Conservation (phyloP, 2,113 vertebrate genomes). For the Nothobranchius furzeri region DNA sequence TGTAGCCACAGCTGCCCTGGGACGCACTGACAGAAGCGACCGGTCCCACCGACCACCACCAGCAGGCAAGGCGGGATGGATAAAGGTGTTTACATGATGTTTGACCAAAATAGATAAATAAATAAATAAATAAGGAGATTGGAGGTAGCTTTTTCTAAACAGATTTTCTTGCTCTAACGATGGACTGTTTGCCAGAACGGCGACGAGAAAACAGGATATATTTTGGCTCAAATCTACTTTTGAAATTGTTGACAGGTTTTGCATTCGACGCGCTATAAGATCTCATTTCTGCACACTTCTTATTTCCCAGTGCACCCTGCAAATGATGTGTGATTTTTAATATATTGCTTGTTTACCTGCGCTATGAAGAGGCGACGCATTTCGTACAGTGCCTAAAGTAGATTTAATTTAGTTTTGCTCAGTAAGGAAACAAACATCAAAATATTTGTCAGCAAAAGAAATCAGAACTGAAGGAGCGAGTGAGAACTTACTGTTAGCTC, state of each 20-base stretch:
- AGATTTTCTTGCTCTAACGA: constrained; percentile 10
- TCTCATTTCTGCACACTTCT: constrained; percentile 42
- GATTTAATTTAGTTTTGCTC: constrained; percentile 18
- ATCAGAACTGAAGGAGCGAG: no score
- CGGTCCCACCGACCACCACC: no score
- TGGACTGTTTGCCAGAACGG: constrained; percentile 19
- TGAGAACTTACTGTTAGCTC: neutral
- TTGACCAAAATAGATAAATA: constrained; percentile 15
- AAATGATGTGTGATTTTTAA: constrained; percentile 36
- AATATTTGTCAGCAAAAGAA: constrained; percentile 5
- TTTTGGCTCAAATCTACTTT: neutral
- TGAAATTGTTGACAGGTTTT: constrained; percentile 44
- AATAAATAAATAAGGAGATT: neutral
- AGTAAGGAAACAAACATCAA: neutral
- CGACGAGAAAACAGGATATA: constrained; percentile 35
- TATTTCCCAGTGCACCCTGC: constrained; percentile 41
- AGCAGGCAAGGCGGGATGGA: neutral
- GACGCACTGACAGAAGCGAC: no score
- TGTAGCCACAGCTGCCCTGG: no score
- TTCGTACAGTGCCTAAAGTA: constrained; percentile 33
- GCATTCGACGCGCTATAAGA: constrained; percentile 3
- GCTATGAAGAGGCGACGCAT: constrained; percentile 29
- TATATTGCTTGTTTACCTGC: constrained; percentile 35
- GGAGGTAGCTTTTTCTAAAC: constrained; percentile 5
- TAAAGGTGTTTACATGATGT: constrained; percentile 34